Percentiles rank a stretch among this genome's conserved stretches.
Evolutionary conservation across 2,113 vertebrate species (phyloP).

Genomic region (Anoplopoma fimbria): DNA sequence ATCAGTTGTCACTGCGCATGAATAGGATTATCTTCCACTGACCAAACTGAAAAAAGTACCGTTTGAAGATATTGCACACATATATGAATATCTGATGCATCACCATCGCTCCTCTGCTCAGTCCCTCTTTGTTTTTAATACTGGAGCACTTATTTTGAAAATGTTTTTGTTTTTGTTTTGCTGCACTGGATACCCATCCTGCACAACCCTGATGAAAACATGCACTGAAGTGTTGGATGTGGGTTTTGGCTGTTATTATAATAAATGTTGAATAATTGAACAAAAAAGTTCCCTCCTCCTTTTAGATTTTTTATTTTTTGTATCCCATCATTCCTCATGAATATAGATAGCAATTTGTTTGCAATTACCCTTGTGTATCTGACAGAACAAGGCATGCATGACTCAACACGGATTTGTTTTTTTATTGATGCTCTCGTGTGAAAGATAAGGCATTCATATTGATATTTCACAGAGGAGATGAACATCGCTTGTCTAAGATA

Average conservation of each 20-base stretch:
- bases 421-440: slow-evolving; percentile 27
- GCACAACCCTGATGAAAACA: slow-evolving; percentile 14
- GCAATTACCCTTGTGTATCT: slow-evolving; percentile 27
- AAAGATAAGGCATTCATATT: slow-evolving; percentile 51
- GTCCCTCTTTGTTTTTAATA: not conserved
- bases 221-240: not conserved
- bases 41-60: not conserved
- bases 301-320: not conserved
- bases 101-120: not conserved
- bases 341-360: slow-evolving; percentile 52
- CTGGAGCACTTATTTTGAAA: not conserved
- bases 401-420: slow-evolving; percentile 35
- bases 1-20: slow-evolving; percentile 5
- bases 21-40: not conserved
- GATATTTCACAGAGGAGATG: slow-evolving; percentile 47
- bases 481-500: slow-evolving; percentile 42
- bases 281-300: not conserved
- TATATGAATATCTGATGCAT: not conserved
- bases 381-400: slow-evolving; percentile 33
- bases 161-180: slow-evolving; percentile 1
- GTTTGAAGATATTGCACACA: slow-evolving; percentile 1
- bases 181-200: not conserved
- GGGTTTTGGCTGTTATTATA: not conserved
- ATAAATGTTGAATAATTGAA: slow-evolving; percentile 36
- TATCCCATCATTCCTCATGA: slow-evolving; percentile 34